A percentile compares a stretch with the other conserved stretches of the same genome.
phyloP scores from a whole-genome alignment of 2,113 vertebrate genomes.

The Forbesichthys papilliferus region DNA sequence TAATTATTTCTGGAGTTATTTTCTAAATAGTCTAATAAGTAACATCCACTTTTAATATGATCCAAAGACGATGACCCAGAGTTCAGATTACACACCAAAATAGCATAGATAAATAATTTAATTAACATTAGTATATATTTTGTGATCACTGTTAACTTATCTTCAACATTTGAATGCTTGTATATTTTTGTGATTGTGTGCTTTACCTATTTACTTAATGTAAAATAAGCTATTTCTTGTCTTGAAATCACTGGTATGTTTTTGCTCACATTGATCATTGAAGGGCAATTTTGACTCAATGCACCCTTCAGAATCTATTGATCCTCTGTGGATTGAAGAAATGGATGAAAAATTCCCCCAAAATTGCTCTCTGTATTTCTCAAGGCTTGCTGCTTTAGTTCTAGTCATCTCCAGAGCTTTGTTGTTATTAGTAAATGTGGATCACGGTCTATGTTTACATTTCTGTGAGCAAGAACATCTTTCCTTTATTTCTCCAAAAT shows the following conservation, averaged over 20 bases:
- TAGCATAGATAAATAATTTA: slow-evolving; percentile 15
- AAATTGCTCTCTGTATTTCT: slow-evolving; percentile 10
- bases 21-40: slow-evolving; percentile 33
- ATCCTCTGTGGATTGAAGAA: slow-evolving; percentile 9
- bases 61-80: slow-evolving; percentile 55
- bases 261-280: slow-evolving; percentile 44
- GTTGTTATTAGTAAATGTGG: slow-evolving; percentile 48
- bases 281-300: slow-evolving; percentile 10
- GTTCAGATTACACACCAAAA: slow-evolving; percentile 45
- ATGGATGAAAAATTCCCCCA: slow-evolving; percentile 7
- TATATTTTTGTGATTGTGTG: slow-evolving; percentile 23
- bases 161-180: slow-evolving; percentile 23
- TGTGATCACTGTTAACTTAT: slow-evolving; percentile 30
- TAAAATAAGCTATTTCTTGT: slow-evolving; percentile 65
- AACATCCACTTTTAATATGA: slow-evolving; percentile 18
- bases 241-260: slow-evolving; percentile 57
- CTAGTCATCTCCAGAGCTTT: slow-evolving; percentile 7
- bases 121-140: slow-evolving; percentile 17
- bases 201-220: slow-evolving; percentile 41
- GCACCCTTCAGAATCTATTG: neutral
- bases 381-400: slow-evolving; percentile 22
- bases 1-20: slow-evolving; percentile 18
- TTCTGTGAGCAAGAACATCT: slow-evolving; percentile 60
- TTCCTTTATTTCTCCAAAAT: slow-evolving; percentile 70
- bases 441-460: slow-evolving; percentile 62